Evolutionary conservation across 2,888 invertebrate species (phyloP), one percentile per base, ranked within the genome.

Genomic region (Diaprepes abbreviatus): DNA sequence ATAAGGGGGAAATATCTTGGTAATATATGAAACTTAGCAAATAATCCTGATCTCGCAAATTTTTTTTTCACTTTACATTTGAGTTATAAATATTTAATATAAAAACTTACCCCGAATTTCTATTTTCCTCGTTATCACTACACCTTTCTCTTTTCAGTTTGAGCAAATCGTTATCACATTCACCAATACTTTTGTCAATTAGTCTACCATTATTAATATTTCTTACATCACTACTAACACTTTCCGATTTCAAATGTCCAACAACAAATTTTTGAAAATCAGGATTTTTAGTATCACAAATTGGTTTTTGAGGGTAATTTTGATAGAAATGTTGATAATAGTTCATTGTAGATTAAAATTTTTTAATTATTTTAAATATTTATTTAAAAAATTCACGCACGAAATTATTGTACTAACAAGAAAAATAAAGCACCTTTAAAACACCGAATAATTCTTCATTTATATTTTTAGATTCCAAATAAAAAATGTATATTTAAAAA

Each of bases 311-410:
- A 4, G 59, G 57, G 12, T 72, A 66, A 17, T 72, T 57, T 16
- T 72, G 65, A 48, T 69, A 66, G 35, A 63, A 69, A 14, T 70
- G 62, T 9, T 69, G 72, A 63, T 57, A 72, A 40, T 69, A 72
- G 45, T 58, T 72, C 69, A 69, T 72, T 43, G 48, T 65, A n/a
- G n/a, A n/a, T n/a, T n/a, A n/a, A n/a, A n/a, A n/a, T n/a, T n/a
- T n/a, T n/a, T n/a, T n/a, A n/a, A n/a, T n/a, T n/a, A n/a, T n/a
- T n/a, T n/a, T n/a, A n/a, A n/a, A n/a, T n/a, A n/a, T n/a, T n/a
- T n/a, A n/a, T n/a, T n/a, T n/a, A n/a, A n/a, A n/a, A n/a, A n/a
- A n/a, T n/a, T n/a, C n/a, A n/a, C n/a, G n/a, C n/a, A n/a, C n/a
- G n/a, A n/a, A n/a, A n/a, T n/a, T n/a, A n/a, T n/a, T n/a, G n/a